Evolutionary conservation across 2,888 invertebrate genomes (phyloP), one percentile per base, ranked within the genome.

Genomic region (Archaeoteleia sp.): DNA sequence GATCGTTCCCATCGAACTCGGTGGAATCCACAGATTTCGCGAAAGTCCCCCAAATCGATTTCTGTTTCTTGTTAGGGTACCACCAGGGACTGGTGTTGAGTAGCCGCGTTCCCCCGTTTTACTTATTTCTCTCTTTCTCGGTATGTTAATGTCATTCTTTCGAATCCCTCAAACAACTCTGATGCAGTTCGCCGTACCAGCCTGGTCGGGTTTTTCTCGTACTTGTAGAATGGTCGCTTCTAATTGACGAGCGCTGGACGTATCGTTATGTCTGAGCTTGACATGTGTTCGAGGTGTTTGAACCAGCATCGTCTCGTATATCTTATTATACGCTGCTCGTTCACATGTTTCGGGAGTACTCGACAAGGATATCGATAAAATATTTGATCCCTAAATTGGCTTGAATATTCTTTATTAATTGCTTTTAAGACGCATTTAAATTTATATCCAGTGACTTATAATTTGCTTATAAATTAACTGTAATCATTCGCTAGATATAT

Each of bases 281-380:
- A 80, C 82, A 80, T 80, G 73, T 81, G 81, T 81, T 75, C 76
- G 57, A 81, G 78, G 80, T 81, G 82, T 80, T 75, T 73, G 75
- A 70, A 78, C 68, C 77, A 74, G 55, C 73, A 75, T 70, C 76
- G 74, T 72, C 23, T 30, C 25, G 66, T 73, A 71, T 78, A 73
- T 76, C 76, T 77, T 79, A 79, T 80, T 80, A 40, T 39, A 32
- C 79, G 68, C 54, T 58, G 74, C 66, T 74, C 74, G 70, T 72
- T 72, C 70, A 57, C 67, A 74, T 74, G 72, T 75, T 75, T 65
- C 74, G 68, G 69, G 46, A 62, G 66, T 72, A n/a, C n/a, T n/a
- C n/a, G n/a, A n/a, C n/a, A n/a, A n/a, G n/a, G n/a, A n/a, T n/a
- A n/a, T n/a, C n/a, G n/a, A n/a, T n/a, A n/a, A n/a, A n/a, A n/a